phyloP scores from a whole-genome alignment of 2,888 invertebrate species.

The Melieria crassipennis region DNA sequence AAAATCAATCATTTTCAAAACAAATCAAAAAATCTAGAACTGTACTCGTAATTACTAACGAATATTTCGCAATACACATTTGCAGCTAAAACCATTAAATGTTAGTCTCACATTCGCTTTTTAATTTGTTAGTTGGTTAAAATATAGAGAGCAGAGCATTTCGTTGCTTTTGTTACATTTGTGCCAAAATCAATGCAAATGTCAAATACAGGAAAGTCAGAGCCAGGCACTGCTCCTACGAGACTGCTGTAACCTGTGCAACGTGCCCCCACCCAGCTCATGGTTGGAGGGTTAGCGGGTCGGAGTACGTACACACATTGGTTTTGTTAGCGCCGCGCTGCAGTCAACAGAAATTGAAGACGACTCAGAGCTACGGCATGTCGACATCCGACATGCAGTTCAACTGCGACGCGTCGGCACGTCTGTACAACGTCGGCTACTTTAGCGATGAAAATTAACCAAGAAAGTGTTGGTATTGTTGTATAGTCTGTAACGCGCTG shows the following conservation, averaged over 20 bases:
- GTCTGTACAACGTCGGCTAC: background rate
- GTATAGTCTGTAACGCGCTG: background rate
- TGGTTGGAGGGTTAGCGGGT: background rate
- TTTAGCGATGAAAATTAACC: background rate
- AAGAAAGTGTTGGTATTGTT: background rate
- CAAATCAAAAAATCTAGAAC: too few species aligned
- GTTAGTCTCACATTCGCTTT: too few species aligned
- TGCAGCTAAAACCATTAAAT: too few species aligned
- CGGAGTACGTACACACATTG: background rate
- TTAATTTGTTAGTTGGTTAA: too few species aligned
- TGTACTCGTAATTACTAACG: too few species aligned
- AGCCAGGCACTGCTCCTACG: too few species aligned
- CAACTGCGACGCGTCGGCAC: background rate
- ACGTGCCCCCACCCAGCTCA: too few species aligned
- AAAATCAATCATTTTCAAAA: too few species aligned
- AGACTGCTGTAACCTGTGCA: too few species aligned
- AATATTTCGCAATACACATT: too few species aligned
- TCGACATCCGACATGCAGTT: background rate
- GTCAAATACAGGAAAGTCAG: background rate
- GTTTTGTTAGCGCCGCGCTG: background rate
- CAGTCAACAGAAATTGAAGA: background rate
- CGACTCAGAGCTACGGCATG: background rate
- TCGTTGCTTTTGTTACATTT: too few species aligned
- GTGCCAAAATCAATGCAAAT: background rate
- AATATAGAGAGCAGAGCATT: too few species aligned